Percentiles rank a stretch among this genome's conserved stretches.
phyloP scores from a whole-genome alignment of 2,113 vertebrate genomes.

The Ictidomys tridecemlineatus region DNA sequence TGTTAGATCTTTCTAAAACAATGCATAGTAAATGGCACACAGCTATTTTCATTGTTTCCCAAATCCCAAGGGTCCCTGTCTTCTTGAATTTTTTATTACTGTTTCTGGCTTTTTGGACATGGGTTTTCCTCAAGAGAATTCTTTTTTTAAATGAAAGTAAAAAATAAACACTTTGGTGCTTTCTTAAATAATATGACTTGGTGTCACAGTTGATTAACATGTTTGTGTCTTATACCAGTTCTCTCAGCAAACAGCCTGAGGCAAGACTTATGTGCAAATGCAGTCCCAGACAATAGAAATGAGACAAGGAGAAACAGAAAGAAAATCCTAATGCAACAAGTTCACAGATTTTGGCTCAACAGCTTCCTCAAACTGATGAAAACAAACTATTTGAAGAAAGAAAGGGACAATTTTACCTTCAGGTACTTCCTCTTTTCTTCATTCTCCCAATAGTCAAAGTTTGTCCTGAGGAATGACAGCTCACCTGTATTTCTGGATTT shows the following conservation, averaged over 20 bases:
- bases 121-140: slow-evolving; percentile 13
- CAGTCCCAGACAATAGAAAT: neutral
- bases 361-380: neutral
- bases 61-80: neutral
- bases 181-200: slow-evolving; percentile 36
- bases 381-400: neutral
- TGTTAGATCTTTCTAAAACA: slow-evolving; percentile 41
- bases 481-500: neutral
- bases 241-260: slow-evolving; percentile 13
- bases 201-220: slow-evolving; percentile 20
- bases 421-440: neutral
- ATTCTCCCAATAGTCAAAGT: neutral
- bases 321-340: neutral
- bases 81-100: neutral
- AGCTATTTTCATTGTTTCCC: neutral
- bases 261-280: neutral
- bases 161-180: neutral
- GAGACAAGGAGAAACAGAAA: neutral
- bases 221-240: neutral
- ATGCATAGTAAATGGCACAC: neutral
- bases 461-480: neutral
- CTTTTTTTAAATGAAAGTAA: neutral
- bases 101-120: neutral
- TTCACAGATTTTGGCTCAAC: neutral
- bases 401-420: neutral